Percentiles rank a stretch among this genome's conserved stretches.
Conservation (phyloP, 1,140 invertebrate genomes). For the Trialeurodes vaporariorum region DNA sequence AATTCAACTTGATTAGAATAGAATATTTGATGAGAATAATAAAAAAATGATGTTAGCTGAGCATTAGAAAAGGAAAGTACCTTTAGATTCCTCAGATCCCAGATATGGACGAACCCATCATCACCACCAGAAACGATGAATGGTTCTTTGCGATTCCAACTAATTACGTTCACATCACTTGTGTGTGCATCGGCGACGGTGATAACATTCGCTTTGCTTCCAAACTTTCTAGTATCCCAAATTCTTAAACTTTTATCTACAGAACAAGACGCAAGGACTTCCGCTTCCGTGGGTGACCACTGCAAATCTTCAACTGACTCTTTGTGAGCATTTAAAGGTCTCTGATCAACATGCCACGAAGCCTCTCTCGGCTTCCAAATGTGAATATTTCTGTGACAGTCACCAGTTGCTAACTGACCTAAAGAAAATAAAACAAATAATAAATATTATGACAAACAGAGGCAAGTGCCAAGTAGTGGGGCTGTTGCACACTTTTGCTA, state of each 20-base stretch:
- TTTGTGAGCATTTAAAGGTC: constrained; percentile 74
- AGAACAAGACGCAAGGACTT: constrained; percentile 91
- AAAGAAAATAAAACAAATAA: constrained; percentile 20
- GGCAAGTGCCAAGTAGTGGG: too few relatives aligned
- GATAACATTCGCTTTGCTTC: constrained; percentile 83
- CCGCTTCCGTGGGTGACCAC: constrained; percentile 93
- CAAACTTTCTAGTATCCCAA: constrained; percentile 77
- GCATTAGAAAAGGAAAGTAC: constrained; percentile 28
- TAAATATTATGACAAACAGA: neutral
- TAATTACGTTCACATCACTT: constrained; percentile 93
- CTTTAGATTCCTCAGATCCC: constrained; percentile 87
- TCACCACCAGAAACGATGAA: constrained; percentile 91
- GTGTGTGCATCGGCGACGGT: constrained; percentile 77
- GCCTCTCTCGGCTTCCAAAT: constrained; percentile 72
- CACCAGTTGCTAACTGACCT: constrained; percentile 74
- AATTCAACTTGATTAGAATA: too few relatives aligned
- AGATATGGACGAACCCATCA: constrained; percentile 86
- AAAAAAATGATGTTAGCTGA: too few relatives aligned
- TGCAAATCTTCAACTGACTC: constrained; percentile 96
- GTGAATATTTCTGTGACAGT: constrained; percentile 83
- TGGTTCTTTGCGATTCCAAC: constrained; percentile 87
- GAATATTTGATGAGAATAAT: too few relatives aligned
- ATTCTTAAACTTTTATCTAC: constrained; percentile 83
- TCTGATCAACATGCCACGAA: constrained; percentile 79
- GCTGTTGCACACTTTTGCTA: too few relatives aligned